A percentile compares a stretch with the other conserved stretches of the same genome.
These are phyloP conservation scores for Eutolmus rufibarbis DNA, from an alignment of 2,888 invertebrate species.

Conservation along the genomic window DNA sequence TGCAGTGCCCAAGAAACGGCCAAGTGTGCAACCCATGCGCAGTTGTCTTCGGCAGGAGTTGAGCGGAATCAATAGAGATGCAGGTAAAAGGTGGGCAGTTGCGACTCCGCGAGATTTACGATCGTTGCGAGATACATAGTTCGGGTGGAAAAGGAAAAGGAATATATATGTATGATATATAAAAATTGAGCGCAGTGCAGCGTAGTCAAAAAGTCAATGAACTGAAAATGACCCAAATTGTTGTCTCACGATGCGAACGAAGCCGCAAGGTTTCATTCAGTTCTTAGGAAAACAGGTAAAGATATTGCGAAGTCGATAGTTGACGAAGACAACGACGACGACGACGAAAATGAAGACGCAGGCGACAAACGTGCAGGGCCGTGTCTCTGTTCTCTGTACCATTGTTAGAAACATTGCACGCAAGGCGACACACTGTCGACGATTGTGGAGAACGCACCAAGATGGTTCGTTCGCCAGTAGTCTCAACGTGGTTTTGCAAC, in stretches of 20 bases:
- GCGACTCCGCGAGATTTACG: slow-evolving; percentile 10
- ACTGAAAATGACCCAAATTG: slow-evolving; percentile 41
- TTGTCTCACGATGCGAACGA: background rate
- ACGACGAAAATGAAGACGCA: background rate
- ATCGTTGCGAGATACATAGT: background rate
- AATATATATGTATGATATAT: background rate
- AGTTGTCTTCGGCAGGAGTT: slow-evolving; percentile 2
- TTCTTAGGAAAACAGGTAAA: background rate
- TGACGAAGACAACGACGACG: too few species aligned
- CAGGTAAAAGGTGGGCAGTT: slow-evolving; percentile 31
- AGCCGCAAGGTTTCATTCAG: slow-evolving; percentile 7
- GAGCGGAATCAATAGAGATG: slow-evolving; percentile 23
- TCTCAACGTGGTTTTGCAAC: slow-evolving; percentile 19
- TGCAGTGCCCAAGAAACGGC: background rate
- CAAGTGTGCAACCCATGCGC: slow-evolving; percentile 9
- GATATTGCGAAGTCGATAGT: slow-evolving; percentile 4
- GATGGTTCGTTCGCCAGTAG: background rate
- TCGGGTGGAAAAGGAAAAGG: background rate
- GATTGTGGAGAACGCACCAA: background rate
- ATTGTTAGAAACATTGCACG: background rate
- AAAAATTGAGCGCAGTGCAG: background rate
- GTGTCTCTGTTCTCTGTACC: background rate
- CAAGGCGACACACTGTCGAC: background rate
- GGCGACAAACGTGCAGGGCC: background rate
- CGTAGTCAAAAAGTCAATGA: slow-evolving; percentile 27